A percentile compares a stretch with the other conserved stretches of the same genome.
Conservation (phyloP, 2,797 vertebrate species). For the Notoglanidium macrostoma region DNA sequence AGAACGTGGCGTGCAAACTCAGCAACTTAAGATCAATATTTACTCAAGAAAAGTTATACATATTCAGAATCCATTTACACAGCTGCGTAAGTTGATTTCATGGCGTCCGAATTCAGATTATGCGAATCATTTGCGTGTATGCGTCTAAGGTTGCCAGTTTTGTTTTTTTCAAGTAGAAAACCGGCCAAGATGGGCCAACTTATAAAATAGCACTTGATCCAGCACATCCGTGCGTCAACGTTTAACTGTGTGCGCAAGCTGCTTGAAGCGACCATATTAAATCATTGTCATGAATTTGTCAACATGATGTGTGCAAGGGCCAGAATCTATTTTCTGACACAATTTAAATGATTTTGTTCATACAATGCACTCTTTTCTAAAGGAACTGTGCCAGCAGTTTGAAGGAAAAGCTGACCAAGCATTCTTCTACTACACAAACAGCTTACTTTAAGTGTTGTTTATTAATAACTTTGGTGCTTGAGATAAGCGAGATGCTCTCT, state of each 20-base stretch:
- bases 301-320: no score
- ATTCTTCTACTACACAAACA: not conserved
- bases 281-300: not conserved
- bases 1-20: not conserved
- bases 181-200: not conserved
- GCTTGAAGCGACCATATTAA: not conserved
- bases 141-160: not conserved
- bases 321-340: not conserved
- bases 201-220: conserved; percentile 3
- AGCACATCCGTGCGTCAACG: not conserved
- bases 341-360: not conserved
- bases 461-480: not conserved
- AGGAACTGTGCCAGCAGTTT: not conserved
- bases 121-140: not conserved
- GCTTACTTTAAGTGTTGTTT: not conserved
- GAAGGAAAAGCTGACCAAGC: not conserved
- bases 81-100: not conserved
- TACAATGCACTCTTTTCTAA: not conserved
- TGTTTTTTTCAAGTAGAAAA: not conserved
- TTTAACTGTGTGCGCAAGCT: no score
- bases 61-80: not conserved
- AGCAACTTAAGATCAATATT: not conserved
- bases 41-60: not conserved
- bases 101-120: not conserved
- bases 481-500: not conserved